phyloP scores from a whole-genome alignment of 1,140 invertebrate species.

The Chymomyza costata region DNA sequence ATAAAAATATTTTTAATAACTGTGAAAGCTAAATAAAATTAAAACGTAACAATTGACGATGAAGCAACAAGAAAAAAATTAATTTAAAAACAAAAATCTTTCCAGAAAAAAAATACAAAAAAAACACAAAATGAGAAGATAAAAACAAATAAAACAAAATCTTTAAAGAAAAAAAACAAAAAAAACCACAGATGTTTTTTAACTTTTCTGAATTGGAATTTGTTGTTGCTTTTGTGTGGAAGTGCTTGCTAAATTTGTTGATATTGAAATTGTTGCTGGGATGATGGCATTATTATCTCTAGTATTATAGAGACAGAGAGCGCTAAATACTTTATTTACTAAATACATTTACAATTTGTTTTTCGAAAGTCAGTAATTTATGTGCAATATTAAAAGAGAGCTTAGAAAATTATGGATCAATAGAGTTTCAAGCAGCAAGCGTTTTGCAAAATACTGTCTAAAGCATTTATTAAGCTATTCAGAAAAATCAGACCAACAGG shows the following conservation, averaged over 20 bases:
- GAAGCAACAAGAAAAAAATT: constrained; percentile 49
- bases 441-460: too few species aligned
- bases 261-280: too few species aligned
- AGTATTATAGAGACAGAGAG: constrained; percentile 51
- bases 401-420: too few species aligned
- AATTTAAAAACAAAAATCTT: constrained; percentile 46
- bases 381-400: too few species aligned
- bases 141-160: constrained; percentile 61
- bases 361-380: constrained; percentile 42
- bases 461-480: too few species aligned
- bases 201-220: constrained; percentile 26
- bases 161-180: constrained; percentile 51
- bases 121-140: constrained; percentile 28
- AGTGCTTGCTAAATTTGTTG: too few species aligned
- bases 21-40: constrained; percentile 76
- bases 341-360: constrained; percentile 12
- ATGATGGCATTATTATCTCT: constrained; percentile 62
- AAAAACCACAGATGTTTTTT: constrained; percentile 34
- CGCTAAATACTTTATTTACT: constrained; percentile 33
- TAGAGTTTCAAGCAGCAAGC: too few species aligned
- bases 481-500: too few species aligned
- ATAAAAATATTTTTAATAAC: constrained; percentile 76
- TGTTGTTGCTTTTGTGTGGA: constrained; percentile 39
- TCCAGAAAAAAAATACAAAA: constrained; percentile 45
- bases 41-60: constrained; percentile 62